Evolutionary conservation across 2,888 invertebrate species (phyloP), one percentile per base, ranked within the genome.

Genomic region (Drosophila phalerata): DNA sequence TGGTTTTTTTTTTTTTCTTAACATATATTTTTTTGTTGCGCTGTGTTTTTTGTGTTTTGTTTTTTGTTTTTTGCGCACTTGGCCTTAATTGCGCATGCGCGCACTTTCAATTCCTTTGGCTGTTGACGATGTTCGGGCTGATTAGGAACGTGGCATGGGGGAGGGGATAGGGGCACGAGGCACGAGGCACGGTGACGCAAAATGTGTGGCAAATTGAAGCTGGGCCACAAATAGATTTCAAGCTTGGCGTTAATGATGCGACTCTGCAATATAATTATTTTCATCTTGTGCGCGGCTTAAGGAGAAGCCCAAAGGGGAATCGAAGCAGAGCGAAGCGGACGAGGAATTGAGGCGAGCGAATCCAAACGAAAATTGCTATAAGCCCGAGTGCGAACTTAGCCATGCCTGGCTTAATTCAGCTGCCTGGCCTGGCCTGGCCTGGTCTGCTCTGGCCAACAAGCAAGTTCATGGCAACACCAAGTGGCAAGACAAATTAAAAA

Each of bases 71-170:
- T 71, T 77, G 74, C 83, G 87, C 84, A 84, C 88, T 84, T 84
- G 84, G 88, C 84, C 84, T 84, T 84, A 84, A 84, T 88, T 88
- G 88, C 85, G 83, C 72, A 70, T 79, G 72, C 75, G 80, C 86
- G 77, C 80, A 88, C 88, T 88, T 90, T 88, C 90, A 88, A 90
- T 90, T 88, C 90, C 90, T 88, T 81, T 66, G 74, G 78, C 61
- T 45, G 48, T 28, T 48, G 61, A 65, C 45, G 68, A 58, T 47
- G 57, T 30, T 49, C 42, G 49, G 49, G 30, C 8, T 45, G 56
- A 52, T 73, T 51, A 69, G 49, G 17, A 45, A 42, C 37, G 19
- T 25, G 19, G 63, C 38, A 15, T 19, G 25, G 19, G 30, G 28
- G 13, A 1, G 13, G 30, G 13, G 43, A 30, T 1, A 9, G 32